These are phyloP conservation scores for Lithosia quadra DNA, from an alignment of 2,888 invertebrate species.

Conservation along the genomic window DNA sequence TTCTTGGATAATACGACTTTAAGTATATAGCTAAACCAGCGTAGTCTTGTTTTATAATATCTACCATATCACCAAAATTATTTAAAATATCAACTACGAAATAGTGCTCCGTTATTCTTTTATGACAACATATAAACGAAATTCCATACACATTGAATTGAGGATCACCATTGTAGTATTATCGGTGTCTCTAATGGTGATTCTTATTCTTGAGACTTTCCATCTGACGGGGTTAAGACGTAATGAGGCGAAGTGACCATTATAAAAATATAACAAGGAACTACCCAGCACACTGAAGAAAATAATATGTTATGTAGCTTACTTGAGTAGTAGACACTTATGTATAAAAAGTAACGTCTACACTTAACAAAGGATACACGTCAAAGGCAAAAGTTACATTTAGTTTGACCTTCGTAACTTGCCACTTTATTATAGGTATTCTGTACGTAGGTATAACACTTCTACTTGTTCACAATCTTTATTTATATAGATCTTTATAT, in stretches of 20 bases:
- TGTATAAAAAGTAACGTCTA: conserved; percentile 27
- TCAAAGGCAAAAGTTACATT: conserved; percentile 54
- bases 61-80: conserved; percentile 12
- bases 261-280: conserved; percentile 12
- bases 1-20: neutral
- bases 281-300: conserved; percentile 11
- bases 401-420: conserved; percentile 50
- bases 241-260: no score
- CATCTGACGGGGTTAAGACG: no score
- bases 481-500: no score
- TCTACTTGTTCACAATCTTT: conserved; percentile 37
- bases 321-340: conserved; percentile 33
- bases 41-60: neutral
- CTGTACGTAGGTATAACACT: conserved; percentile 27
- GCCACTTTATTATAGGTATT: conserved; percentile 44
- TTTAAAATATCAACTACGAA: conserved; percentile 29
- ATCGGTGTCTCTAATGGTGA: no score
- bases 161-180: no score
- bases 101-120: neutral
- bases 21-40: neutral
- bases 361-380: conserved; percentile 36
- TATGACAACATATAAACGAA: no score
- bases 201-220: no score
- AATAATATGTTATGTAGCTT: conserved; percentile 38
- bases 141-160: no score